Evolutionary conservation across 2,888 invertebrate genomes (phyloP), one percentile per base, ranked within the genome.

Genomic region (Acheta domesticus): DNA sequence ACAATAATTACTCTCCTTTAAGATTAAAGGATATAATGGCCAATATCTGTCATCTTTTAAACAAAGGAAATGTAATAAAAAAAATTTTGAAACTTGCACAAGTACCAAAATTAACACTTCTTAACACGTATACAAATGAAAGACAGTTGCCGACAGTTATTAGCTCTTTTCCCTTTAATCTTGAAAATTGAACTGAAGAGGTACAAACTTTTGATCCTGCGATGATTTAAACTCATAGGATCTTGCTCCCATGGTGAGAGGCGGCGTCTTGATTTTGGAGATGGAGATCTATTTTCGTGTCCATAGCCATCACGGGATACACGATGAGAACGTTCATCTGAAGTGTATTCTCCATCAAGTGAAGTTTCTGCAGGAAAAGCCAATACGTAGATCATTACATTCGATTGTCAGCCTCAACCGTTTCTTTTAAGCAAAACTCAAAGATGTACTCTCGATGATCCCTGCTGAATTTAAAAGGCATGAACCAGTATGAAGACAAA

Each of bases 131-230:
- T 36, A 36, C 8, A 36, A 36, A 36, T 36, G 36, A 36, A 36
- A 36, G 36, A 36, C 36, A 36, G 36, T 36, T 36, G 36, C 36
- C 8, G 36, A 36, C 36, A 36, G 36, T 36, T 36, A 36, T 36
- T 36, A 36, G 36, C 36, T 36, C 36, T 36, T 36, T 36, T n/a
- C 62, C 62, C 62, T 62, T 62, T 62, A 62, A 62, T 62, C 62
- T 62, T 62, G 3, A n/a, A 62, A 62, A 62, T 14, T n/a, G 62
- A 62, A 62, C 62, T 14, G 16, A 62, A 62, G 62, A 19, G 62
- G 62, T 62, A 62, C 62, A 62, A 62, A 62, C 62, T 62, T 62
- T 62, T 62, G n/a, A 19, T 62, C 62, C 62, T 62, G 62, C n/a
- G 62, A 62, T 14, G 62, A 62, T 62, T 62, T 19, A 62, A 19